phyloP scores from a whole-genome alignment of 2,797 vertebrate species.

The Podargus strigoides region DNA sequence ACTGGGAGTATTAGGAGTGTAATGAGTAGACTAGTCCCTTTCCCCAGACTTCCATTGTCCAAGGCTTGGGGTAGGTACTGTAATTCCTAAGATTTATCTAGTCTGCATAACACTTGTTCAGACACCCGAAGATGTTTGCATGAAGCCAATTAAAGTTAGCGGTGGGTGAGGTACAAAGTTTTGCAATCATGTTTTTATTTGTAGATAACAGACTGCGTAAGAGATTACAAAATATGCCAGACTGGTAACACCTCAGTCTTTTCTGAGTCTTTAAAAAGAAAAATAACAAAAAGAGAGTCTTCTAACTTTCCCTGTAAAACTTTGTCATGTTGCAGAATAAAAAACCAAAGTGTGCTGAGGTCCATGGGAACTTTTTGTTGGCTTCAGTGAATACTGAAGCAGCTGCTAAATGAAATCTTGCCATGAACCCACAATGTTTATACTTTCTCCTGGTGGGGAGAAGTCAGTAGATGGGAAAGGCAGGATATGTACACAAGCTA shows the following conservation, averaged over 20 bases:
- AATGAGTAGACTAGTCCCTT: not conserved
- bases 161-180: not conserved
- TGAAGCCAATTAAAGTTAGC: not conserved
- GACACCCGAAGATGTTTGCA: not conserved
- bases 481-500: not conserved
- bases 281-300: not conserved
- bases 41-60: not conserved
- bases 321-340: slow-evolving; percentile 16
- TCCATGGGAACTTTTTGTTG: not conserved
- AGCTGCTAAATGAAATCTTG: not conserved
- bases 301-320: not conserved
- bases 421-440: not conserved
- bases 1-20: not conserved
- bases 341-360: not conserved
- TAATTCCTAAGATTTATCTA: not conserved
- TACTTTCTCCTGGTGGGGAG: not conserved
- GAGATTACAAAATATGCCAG: not conserved
- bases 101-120: not conserved
- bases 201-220: not conserved
- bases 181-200: not conserved
- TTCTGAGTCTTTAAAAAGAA: not conserved
- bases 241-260: not conserved
- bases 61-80: not conserved
- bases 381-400: not conserved
- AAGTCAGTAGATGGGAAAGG: not conserved